Evolutionary conservation across 92 coral and sea anemone species (phyloP).

Genomic region (Palythoa caribaeorum): DNA sequence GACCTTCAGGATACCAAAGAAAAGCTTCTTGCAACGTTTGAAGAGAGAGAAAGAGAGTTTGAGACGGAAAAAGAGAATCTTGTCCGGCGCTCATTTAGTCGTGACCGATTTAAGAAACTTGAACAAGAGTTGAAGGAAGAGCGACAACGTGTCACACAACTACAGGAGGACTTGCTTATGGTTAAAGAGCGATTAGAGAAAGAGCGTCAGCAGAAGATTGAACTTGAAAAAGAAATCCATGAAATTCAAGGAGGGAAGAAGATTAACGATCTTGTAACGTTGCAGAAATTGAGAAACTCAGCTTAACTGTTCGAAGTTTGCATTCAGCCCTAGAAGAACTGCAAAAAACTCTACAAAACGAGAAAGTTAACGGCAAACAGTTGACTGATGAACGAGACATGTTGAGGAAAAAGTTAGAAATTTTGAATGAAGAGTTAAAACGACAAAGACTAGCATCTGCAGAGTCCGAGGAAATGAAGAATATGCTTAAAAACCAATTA

Average conservation of each 20-base stretch:
- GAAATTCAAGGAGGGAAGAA: slow-evolving; percentile 34
- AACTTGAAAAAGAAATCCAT: slow-evolving; percentile 47
- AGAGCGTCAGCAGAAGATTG: slow-evolving; percentile 36
- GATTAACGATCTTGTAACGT: slow-evolving; percentile 27
- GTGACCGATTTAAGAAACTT: slow-evolving; percentile 46
- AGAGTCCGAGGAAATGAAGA: slow-evolving; percentile 74
- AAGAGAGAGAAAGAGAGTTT: slow-evolving; percentile 73
- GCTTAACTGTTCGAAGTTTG: slow-evolving; percentile 41
- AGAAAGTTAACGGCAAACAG: slow-evolving; percentile 15
- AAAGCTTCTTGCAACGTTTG: slow-evolving; percentile 59
- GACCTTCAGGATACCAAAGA: slow-evolving; percentile 48
- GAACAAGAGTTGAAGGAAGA: slow-evolving; percentile 52
- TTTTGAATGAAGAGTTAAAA: slow-evolving; percentile 35
- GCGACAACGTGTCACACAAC: slow-evolving; percentile 45
- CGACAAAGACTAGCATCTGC: slow-evolving; percentile 46
- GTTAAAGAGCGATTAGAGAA: slow-evolving; percentile 46
- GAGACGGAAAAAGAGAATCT: slow-evolving; percentile 52
- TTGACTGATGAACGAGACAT: slow-evolving; percentile 43
- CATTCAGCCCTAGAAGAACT: slow-evolving; percentile 43
- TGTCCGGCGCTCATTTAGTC: slow-evolving; percentile 49
- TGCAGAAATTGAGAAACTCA: slow-evolving; percentile 45
- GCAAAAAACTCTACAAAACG: slow-evolving; percentile 29
- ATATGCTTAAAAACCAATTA: slow-evolving; percentile 66
- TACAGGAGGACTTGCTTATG: slow-evolving; percentile 48
- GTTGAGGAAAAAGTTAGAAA: slow-evolving; percentile 34